Evolutionary conservation across 2,888 invertebrate genomes (phyloP), one percentile per base, ranked within the genome.

Genomic region (Hemithea aestivaria): DNA sequence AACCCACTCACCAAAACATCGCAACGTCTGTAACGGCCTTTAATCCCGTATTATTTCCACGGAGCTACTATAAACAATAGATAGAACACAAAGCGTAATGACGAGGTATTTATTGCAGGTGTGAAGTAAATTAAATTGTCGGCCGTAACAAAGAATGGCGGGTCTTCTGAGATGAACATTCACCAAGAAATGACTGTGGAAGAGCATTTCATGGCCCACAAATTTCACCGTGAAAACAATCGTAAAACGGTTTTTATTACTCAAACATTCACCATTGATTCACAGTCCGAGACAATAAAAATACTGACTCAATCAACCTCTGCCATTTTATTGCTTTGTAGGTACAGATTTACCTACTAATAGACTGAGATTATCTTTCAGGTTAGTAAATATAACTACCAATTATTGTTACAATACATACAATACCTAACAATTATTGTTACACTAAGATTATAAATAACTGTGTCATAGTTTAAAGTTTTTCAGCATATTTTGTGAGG

Each of bases 281-380:
- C 85, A 77, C 78, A 73, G 72, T 64, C 73, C 74, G 60, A 73
- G 81, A 84, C 80, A 85, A 84, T 87, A 87, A 87, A 87, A 87
- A 83, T 83, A 83, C 85, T 81, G 79, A 79, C 85, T 85, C 85
- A 85, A 87, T 87, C 85, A 84, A 83, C 77, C 77, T 73, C 68
- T 75, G 65, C 62, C 71, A 75, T 73, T 85, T 87, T 84, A 85
- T 74, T 16, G 2, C 68, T 61, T 66, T 71, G 66, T 77, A 83
- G 82, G 80, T 82, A 75, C 79, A 75, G 70, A 65, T 69, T 4
- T 16, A 4, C 16, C 16, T 16, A n/a, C n/a, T 16, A 16, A 16
- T 16, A 16, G 16, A 4, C 16, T 16, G 2, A 16, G 5, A 4
- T 4, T 16, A 16, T n/a, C n/a, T n/a, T n/a, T n/a, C n/a, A n/a